Percentiles rank a stretch among this genome's conserved stretches.
Evolutionary conservation across 2,113 vertebrate genomes (phyloP).

Genomic region (Tapirus terrestris): DNA sequence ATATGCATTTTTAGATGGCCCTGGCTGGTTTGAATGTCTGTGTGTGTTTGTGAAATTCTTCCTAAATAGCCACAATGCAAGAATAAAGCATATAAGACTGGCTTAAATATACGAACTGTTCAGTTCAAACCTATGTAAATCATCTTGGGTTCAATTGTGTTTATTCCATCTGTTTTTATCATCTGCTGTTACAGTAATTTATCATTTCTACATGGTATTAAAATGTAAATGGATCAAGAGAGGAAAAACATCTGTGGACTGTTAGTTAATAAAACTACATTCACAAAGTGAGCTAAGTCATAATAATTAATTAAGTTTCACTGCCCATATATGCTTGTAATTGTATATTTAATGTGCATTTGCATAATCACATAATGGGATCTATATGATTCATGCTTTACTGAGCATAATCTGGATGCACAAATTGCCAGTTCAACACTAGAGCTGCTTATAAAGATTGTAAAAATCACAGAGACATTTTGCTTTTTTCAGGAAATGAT

Average conservation of each 20-base stretch:
- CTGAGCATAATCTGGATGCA: conserved; percentile 73
- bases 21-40: conserved; percentile 53
- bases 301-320: conserved; percentile 86
- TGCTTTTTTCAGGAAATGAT: conserved; percentile 61
- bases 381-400: conserved; percentile 81
- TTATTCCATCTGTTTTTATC: conserved; percentile 88
- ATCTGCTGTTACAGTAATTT: conserved; percentile 85
- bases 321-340: conserved; percentile 81
- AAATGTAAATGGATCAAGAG: conserved; percentile 83
- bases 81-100: conserved; percentile 75
- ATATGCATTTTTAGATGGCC: conserved; percentile 18
- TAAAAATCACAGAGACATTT: neutral
- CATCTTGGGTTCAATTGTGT: conserved; percentile 81
- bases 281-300: conserved; percentile 74
- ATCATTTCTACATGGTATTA: conserved; percentile 81
- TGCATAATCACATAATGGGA: conserved; percentile 84
- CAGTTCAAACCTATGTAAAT: conserved; percentile 81
- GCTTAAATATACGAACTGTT: conserved; percentile 80
- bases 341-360: conserved; percentile 85
- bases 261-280: conserved; percentile 78
- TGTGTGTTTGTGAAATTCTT: conserved; percentile 67
- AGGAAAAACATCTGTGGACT: conserved; percentile 76
- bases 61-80: conserved; percentile 55
- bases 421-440: conserved; percentile 77
- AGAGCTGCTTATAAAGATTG: conserved; percentile 63